Conservation (phyloP, 2,113 vertebrate species). For the Nettapus auritus region DNA sequence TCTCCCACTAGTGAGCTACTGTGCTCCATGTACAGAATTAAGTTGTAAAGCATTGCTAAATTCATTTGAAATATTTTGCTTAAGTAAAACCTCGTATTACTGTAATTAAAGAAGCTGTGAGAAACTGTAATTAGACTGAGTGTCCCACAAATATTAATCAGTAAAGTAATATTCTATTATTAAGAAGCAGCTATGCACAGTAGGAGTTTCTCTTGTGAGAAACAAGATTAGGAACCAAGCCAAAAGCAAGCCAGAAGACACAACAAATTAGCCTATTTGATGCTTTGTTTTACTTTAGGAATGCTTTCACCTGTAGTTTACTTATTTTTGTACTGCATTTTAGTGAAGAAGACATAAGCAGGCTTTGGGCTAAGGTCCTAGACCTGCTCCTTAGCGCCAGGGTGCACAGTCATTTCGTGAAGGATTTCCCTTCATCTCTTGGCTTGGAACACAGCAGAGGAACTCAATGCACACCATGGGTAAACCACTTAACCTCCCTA, state of each 20-base stretch:
- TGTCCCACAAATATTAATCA: constrained; percentile 63
- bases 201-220: background rate
- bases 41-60: constrained; percentile 45
- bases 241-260: background rate
- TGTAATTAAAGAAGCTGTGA: constrained; percentile 70
- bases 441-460: background rate
- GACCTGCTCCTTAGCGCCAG: background rate
- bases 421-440: background rate
- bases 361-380: background rate
- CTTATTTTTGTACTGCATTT: background rate
- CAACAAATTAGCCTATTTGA: background rate
- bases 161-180: constrained; percentile 57
- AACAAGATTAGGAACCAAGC: background rate
- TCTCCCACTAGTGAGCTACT: constrained; percentile 5
- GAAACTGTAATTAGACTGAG: constrained; percentile 48
- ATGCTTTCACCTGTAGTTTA: background rate
- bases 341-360: background rate
- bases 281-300: background rate
- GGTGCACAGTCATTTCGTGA: background rate
- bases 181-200: constrained; percentile 8
- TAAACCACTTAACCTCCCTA: background rate
- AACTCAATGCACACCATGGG: background rate
- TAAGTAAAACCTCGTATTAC: constrained; percentile 69
- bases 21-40: constrained; percentile 33
- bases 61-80: constrained; percentile 55